A percentile compares a stretch with the other conserved stretches of the same genome.
Evolutionary conservation across 2,888 invertebrate genomes (phyloP).

Genomic region (Adelognathus sp.): DNA sequence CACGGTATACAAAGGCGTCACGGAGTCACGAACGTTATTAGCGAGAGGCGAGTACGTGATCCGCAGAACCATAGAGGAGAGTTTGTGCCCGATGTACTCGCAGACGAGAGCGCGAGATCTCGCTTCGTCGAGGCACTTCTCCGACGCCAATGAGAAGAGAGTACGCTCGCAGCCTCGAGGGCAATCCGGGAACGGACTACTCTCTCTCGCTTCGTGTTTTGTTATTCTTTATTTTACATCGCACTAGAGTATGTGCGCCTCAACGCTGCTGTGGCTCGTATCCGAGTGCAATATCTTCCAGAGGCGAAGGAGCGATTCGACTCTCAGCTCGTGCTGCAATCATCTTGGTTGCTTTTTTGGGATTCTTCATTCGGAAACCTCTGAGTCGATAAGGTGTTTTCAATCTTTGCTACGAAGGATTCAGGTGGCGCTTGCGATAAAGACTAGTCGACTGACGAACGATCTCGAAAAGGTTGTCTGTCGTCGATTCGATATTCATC

Average conservation of each 20-base stretch:
- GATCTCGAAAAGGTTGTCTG: too few species aligned
- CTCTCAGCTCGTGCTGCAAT: slow-evolving; percentile 54
- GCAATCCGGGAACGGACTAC: slow-evolving; percentile 55
- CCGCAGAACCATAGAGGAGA: slow-evolving; percentile 26
- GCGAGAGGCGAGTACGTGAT: slow-evolving; percentile 58
- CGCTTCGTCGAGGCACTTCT: slow-evolving; percentile 35
- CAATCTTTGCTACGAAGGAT: too few species aligned
- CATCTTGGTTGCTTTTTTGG: slow-evolving; percentile 28
- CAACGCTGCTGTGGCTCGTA: slow-evolving; percentile 30
- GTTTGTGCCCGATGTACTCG: too few species aligned
- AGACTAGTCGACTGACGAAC: too few species aligned
- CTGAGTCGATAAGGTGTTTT: not conserved
- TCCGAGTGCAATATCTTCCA: slow-evolving; percentile 55
- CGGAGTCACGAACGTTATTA: slow-evolving; percentile 69
- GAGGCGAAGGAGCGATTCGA: slow-evolving; percentile 40
- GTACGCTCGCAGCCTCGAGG: slow-evolving; percentile 51
- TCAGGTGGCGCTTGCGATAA: too few species aligned
- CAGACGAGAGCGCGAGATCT: slow-evolving; percentile 15
- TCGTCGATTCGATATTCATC: too few species aligned
- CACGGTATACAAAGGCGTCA: slow-evolving; percentile 52
- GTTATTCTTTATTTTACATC: slow-evolving; percentile 36
- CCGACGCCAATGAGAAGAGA: slow-evolving; percentile 57
- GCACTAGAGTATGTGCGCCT: slow-evolving; percentile 45
- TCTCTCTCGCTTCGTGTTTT: too few species aligned
- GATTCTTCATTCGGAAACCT: slow-evolving; percentile 9